A percentile compares a stretch with the other conserved stretches of the same genome.
These are phyloP conservation scores for Meloe dianella DNA, from an alignment of 2,888 invertebrate genomes.

Conservation along the genomic window DNA sequence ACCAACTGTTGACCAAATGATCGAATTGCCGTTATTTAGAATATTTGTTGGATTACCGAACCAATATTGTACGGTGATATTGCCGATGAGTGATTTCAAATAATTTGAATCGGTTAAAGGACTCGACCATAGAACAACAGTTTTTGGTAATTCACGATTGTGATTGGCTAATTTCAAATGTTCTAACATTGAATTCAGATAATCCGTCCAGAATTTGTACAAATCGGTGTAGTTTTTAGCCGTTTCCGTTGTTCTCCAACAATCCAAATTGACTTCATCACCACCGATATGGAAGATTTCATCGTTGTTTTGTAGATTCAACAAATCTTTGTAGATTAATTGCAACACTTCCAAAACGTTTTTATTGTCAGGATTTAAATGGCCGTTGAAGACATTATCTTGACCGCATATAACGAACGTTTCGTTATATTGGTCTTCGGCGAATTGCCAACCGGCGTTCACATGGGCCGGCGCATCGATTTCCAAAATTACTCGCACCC, in stretches of 20 bases:
- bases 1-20: constrained; percentile 81
- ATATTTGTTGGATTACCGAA: constrained; percentile 74
- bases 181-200: constrained; percentile 67
- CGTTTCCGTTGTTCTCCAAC: constrained; percentile 65
- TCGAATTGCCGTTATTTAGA: constrained; percentile 73
- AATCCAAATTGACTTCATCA: constrained; percentile 77
- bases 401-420: constrained; percentile 77
- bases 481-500: constrained; percentile 84
- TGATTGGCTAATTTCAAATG: constrained; percentile 67
- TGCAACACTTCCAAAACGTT: constrained; percentile 72
- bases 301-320: constrained; percentile 73
- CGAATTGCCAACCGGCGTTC: constrained; percentile 82
- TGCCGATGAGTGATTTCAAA: constrained; percentile 45
- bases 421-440: constrained; percentile 70
- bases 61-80: constrained; percentile 77
- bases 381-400: constrained; percentile 77
- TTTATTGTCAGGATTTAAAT: constrained; percentile 78
- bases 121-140: constrained; percentile 76
- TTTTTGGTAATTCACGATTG: constrained; percentile 58
- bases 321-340: constrained; percentile 75
- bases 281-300: constrained; percentile 82
- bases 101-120: constrained; percentile 67
- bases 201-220: constrained; percentile 74
- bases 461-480: constrained; percentile 89
- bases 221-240: constrained; percentile 68